These are phyloP conservation scores for Strigamia transsilvanica DNA, from an alignment of 2,888 invertebrate genomes.

Conservation along the genomic window DNA sequence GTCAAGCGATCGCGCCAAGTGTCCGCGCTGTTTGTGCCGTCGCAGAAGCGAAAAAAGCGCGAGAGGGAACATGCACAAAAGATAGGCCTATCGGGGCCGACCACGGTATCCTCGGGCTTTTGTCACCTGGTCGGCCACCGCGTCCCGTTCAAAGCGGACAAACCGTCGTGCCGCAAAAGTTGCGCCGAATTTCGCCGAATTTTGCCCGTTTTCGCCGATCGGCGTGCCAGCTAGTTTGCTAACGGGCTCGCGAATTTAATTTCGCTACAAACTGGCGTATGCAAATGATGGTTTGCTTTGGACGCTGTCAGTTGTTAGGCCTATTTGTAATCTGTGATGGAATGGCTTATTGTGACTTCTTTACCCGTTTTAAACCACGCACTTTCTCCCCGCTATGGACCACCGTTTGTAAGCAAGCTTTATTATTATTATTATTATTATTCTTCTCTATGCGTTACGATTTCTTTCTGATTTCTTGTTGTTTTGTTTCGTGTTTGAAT, in stretches of 20 bases:
- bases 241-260: neutral
- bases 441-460: neutral
- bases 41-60: neutral
- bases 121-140: conserved; percentile 50
- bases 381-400: neutral
- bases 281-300: neutral
- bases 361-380: neutral
- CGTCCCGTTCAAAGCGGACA: conserved; percentile 18
- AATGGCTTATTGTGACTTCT: neutral
- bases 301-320: neutral
- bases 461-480: too few species aligned
- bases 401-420: neutral
- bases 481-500: too few species aligned
- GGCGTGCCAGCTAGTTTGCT: neutral
- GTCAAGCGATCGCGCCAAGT: neutral
- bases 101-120: conserved; percentile 32
- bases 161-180: neutral
- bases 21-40: neutral
- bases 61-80: conserved; percentile 51
- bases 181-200: neutral
- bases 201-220: neutral
- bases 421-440: too few species aligned
- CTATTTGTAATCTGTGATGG: neutral
- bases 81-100: conserved; percentile 51
- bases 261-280: neutral